Conservation (phyloP, 2,797 vertebrate species). For the Hirundo rustica region DNA sequence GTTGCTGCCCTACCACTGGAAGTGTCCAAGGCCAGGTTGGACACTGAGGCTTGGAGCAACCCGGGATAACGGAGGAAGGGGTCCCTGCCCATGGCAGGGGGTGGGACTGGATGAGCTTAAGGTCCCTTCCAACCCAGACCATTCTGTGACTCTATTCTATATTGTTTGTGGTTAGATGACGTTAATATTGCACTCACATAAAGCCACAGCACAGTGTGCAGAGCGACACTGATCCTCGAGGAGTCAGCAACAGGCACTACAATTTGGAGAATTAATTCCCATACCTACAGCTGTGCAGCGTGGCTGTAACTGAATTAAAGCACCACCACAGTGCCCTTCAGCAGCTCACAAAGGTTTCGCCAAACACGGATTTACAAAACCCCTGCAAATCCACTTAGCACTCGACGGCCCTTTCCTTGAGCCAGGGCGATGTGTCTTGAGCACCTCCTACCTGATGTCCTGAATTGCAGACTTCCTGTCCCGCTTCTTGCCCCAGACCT, state of each 20-base stretch:
- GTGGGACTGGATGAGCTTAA: not conserved
- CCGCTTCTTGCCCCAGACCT: constrained; percentile 94
- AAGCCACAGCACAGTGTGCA: not conserved
- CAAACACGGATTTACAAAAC: fast-evolving
- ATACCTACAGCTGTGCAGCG: not conserved
- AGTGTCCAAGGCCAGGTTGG: not conserved
- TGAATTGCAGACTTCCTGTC: constrained; percentile 91
- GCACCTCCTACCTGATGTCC: constrained; percentile 85
- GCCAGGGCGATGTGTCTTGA: fast-evolving
- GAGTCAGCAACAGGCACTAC: not conserved
- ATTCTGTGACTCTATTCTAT: not conserved
- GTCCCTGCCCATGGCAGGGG: not conserved
- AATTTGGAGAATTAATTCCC: not conserved
- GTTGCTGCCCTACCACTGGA: not conserved
- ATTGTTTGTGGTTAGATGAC: not conserved
- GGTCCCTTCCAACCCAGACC: not conserved
- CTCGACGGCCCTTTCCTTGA: fast-evolving
- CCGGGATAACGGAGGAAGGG: not conserved
- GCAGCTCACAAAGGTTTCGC: not conserved
- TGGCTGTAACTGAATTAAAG: not conserved
- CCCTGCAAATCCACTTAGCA: not conserved
- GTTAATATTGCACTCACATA: not conserved
- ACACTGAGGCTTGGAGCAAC: fast-evolving
- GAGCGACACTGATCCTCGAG: not conserved
- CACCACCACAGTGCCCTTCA: not conserved